phyloP scores from a whole-genome alignment of 2,113 vertebrate species.

The Prietella phreatophila region DNA sequence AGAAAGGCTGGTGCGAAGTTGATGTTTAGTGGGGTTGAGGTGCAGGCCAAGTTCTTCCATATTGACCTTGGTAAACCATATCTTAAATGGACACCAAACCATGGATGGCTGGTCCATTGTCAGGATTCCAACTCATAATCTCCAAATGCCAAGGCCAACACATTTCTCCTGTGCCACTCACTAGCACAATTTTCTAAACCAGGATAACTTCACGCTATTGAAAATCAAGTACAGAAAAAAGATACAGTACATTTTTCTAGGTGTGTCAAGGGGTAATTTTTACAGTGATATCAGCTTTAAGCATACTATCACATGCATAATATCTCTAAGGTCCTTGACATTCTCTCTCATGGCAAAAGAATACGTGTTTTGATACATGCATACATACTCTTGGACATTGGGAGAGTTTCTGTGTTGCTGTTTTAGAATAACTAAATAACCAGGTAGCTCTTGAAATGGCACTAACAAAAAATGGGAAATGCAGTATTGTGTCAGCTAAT shows the following conservation, averaged over 20 bases:
- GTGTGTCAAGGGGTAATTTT: neutral
- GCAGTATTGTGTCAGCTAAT: neutral
- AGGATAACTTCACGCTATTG: neutral
- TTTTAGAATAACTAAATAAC: neutral
- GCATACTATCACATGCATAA: too few species aligned
- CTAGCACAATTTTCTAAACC: neutral
- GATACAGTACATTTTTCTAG: neutral
- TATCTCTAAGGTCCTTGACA: neutral
- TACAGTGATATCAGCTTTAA: neutral
- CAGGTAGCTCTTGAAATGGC: neutral
- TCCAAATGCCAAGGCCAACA: neutral
- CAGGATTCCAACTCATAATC: neutral
- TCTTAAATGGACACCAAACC: neutral
- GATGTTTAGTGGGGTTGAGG: too few species aligned
- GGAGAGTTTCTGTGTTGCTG: neutral
- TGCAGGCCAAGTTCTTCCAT: neutral
- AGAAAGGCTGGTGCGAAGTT: neutral
- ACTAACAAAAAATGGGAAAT: neutral
- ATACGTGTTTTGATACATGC: neutral
- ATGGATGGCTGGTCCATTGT: neutral
- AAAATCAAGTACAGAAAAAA: neutral
- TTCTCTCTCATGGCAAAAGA: neutral
- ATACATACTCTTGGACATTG: neutral
- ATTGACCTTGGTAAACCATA: neutral
- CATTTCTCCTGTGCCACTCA: neutral